Base-by-base conservation (phyloP, 2,888 invertebrate species). In the Apodemia zela region DNA sequence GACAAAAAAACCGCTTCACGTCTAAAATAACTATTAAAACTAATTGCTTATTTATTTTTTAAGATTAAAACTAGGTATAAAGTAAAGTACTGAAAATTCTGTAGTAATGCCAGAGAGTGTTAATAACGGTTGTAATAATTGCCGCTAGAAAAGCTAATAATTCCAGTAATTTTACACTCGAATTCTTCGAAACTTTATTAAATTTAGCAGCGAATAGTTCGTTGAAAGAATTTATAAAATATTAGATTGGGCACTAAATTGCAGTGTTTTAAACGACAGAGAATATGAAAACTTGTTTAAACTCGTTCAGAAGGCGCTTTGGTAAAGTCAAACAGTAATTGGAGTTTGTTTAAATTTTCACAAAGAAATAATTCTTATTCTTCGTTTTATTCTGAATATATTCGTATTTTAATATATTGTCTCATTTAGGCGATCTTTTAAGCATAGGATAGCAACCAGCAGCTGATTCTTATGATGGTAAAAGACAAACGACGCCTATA, bases 221-320 rank as follows among this genome's bases (percentile, higher is more conserved):
- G 54, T 54, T 54, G 25, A 54, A 42, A 42, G 42, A 15, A 42
- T 42, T 42, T 15, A 42, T 42, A 42, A 42, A 57, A 57, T 57
- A 57, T 57, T 57, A 57, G 29, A 57, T 57, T 57, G 54, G 54
- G 25, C 29, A 25, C 25, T 57, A 57, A 57, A 57, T 57, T 57
- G 54, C 54, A 25, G 25, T 57, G 54, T 57, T 57, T 57, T 57
- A 57, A 47, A 29, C 54, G 21, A 25, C 25, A 57, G 29, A 57
- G 54, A 57, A 57, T 57, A 57, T 29, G 54, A 57, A 57, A 57
- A 57, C 54, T 57, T 57, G 54, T 57, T 57, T 15, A 57, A 57
- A 57, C 54, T 57, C 15, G 29, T 57, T 57, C 54, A 57, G 54
- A 57, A 25, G 54, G 25, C 11, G 54, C 54, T 57, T 57, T 57